Base-by-base conservation (phyloP, 2,888 invertebrate genomes). In the Notocelia uddmanniana region DNA sequence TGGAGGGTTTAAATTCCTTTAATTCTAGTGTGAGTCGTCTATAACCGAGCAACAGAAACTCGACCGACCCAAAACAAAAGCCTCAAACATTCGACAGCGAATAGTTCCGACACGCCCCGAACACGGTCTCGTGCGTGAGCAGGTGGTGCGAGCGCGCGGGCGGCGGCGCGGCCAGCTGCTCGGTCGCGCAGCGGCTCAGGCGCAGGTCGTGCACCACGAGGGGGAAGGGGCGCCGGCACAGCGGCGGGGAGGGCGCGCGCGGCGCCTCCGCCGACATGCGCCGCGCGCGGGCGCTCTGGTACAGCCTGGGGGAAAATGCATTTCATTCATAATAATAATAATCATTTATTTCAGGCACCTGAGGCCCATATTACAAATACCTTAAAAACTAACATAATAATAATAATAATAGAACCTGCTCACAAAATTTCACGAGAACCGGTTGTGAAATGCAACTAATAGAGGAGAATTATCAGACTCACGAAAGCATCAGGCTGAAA, bases 191-290 rank as follows among this genome's bases (percentile, higher is more conserved):
- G 13, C 54, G 52, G 11, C 45, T 9, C 5, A 93, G 89, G 0
- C 84, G 83, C n/a, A 93, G 78, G 11, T 93, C 92, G 80, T 90
- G 88, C 0, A 93, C 89, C 6, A 83, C 86, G 50, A 93, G 83
- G 0, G 93, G 93, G 83, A 91, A 92, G 72, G 91, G 92, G 34
- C 83, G 89, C 55, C 93, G 91, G 79, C 93, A 93, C 1, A 84
- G 81, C 37, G 84, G 80, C 2, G 85, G 76, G 3, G 80, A 69
- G 15, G 74, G 74, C 15, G 75, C 78, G 13, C 79, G 70, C 2
- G 75, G 64, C 2, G 66, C 69, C 55, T 83, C 85, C 6, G 80
- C 79, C 0, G 90, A 88, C 5, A 85, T 81, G 31, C 89, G 89
- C 1, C 89, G 85, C 31, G 76, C 75, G 58, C 75, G 76, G 21